Percentiles rank a stretch among this genome's conserved stretches.
phyloP scores from a whole-genome alignment of 1,140 invertebrate genomes.

The Armadillidium nasatum region DNA sequence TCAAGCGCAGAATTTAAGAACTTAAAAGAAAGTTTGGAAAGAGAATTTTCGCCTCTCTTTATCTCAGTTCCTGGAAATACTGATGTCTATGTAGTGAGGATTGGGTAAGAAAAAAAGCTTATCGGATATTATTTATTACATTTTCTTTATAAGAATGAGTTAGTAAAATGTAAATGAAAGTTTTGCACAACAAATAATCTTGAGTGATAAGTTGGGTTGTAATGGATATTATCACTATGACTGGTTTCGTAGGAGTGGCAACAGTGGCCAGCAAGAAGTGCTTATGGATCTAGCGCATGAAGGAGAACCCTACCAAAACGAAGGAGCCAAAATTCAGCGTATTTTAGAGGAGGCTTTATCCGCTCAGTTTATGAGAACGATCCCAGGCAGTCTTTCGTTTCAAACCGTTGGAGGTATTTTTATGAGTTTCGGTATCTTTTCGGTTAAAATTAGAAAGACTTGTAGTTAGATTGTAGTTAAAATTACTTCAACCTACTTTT shows the following conservation, averaged over 20 bases:
- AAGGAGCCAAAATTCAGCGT: not conserved
- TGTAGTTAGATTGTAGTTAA: too few relatives aligned
- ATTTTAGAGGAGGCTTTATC: not conserved
- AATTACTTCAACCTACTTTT: too few relatives aligned
- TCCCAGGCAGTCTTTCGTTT: not conserved
- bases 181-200: too few relatives aligned
- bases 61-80: not conserved
- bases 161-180: too few relatives aligned
- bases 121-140: too few relatives aligned
- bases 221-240: not conserved
- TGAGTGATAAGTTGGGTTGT: too few relatives aligned
- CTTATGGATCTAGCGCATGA: not conserved
- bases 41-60: not conserved
- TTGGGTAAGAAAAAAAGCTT: not conserved
- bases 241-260: not conserved
- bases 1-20: not conserved
- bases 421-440: too few relatives aligned
- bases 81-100: not conserved
- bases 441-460: too few relatives aligned
- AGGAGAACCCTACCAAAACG: not conserved
- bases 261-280: not conserved
- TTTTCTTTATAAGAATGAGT: too few relatives aligned
- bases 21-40: not conserved
- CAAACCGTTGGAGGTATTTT: not conserved
- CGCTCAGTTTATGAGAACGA: not conserved